Conservation (phyloP, 1,140 invertebrate genomes). For the Trichonephila clavata region DNA sequence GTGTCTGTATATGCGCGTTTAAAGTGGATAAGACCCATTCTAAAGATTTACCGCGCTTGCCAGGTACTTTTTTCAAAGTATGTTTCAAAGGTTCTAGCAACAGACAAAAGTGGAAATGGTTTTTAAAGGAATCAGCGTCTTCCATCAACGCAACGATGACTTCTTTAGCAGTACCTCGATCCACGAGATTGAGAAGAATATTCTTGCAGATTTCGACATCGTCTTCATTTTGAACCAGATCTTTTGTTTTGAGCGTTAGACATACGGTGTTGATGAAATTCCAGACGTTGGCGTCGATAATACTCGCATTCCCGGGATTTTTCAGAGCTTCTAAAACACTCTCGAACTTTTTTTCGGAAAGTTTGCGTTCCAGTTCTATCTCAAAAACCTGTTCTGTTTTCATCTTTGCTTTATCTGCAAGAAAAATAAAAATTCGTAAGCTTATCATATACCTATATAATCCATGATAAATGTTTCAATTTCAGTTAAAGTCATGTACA, state of each 20-base stretch:
- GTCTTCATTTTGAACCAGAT: neutral
- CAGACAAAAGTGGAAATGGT: conserved; percentile 45
- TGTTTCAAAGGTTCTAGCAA: conserved; percentile 48
- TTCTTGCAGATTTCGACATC: conserved; percentile 51
- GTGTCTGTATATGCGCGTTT: conserved; percentile 62
- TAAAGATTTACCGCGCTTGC: conserved; percentile 54
- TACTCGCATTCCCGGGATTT: conserved; percentile 8
- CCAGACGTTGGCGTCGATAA: conserved; percentile 53
- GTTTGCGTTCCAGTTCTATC: neutral
- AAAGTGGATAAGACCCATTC: conserved; percentile 59
- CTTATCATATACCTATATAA: no score
- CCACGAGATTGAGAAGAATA: conserved; percentile 34
- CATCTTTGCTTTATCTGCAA: neutral
- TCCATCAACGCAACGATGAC: conserved; percentile 67
- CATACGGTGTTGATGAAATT: conserved; percentile 59
- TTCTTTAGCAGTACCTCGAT: conserved; percentile 62
- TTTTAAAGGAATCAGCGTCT: conserved; percentile 67
- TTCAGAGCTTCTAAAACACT: conserved; percentile 18
- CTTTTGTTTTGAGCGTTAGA: conserved; percentile 53
- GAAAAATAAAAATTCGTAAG: neutral
- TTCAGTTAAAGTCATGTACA: no score
- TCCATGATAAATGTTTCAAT: no score
- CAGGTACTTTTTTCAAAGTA: conserved; percentile 45
- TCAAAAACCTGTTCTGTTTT: conserved; percentile 4
- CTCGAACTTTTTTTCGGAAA: conserved; percentile 32